These are phyloP conservation scores for Calyptommatus sinebrachiatus DNA, from an alignment of 2,113 vertebrate species.

Conservation along the genomic window DNA sequence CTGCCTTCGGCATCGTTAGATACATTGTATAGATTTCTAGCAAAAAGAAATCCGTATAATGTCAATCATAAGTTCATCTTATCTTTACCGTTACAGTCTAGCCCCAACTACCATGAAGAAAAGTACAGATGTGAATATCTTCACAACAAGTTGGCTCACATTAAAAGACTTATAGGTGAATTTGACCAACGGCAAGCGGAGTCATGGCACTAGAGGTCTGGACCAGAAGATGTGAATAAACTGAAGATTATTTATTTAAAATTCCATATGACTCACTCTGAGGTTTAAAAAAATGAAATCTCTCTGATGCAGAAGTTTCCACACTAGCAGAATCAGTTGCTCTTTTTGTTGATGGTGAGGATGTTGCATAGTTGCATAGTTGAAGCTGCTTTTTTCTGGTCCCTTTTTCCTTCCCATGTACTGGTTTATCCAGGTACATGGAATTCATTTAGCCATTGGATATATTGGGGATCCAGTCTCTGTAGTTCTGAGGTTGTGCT, in stretches of 20 bases:
- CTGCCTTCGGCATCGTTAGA: background rate
- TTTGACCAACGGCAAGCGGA: conserved; percentile 79
- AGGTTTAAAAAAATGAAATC: conserved; percentile 58
- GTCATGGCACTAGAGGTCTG: conserved; percentile 70
- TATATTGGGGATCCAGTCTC: conserved; percentile 47
- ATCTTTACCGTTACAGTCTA: conserved; percentile 68
- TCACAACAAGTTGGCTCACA: conserved; percentile 89
- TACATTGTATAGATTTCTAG: background rate
- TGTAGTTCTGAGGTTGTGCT: conserved; percentile 45
- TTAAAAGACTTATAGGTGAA: conserved; percentile 85
- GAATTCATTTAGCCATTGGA: conserved; percentile 50
- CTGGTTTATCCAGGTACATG: conserved; percentile 57
- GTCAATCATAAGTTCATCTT: background rate
- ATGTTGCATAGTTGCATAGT: conserved; percentile 57
- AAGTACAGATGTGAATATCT: conserved; percentile 88
- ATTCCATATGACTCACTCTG: conserved; percentile 63
- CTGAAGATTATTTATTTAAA: conserved; percentile 71
- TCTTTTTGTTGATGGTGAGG: conserved; percentile 36
- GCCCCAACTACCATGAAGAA: conserved; percentile 82
- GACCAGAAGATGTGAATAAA: conserved; percentile 65
- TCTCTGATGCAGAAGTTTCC: conserved; percentile 61
- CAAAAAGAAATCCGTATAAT: background rate
- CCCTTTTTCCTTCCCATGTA: conserved; percentile 53
- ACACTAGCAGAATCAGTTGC: conserved; percentile 65
- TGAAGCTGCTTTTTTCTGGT: conserved; percentile 67